Conservation (phyloP, 2,797 vertebrate species). For the Malacoraja senta region DNA sequence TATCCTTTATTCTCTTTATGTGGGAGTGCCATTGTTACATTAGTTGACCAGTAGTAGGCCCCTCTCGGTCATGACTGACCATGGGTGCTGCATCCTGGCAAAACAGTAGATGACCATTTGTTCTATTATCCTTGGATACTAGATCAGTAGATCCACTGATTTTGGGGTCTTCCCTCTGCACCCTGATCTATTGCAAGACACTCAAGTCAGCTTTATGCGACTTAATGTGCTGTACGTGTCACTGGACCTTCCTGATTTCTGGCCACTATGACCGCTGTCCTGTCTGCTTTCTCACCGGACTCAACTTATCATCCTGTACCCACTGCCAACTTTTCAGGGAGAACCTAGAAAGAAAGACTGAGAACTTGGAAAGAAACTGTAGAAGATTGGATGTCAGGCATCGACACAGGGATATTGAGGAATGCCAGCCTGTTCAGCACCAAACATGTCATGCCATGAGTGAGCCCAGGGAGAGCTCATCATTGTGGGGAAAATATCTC, state of each 20-base stretch:
- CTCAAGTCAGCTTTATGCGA: background rate
- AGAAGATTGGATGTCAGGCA: slow-evolving; percentile 31
- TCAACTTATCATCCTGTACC: slow-evolving; percentile 28
- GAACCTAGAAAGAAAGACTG: slow-evolving; percentile 33
- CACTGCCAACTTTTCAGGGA: slow-evolving; percentile 25
- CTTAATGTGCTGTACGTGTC: slow-evolving; percentile 20
- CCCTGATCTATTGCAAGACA: slow-evolving; percentile 1
- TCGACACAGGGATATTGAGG: slow-evolving; percentile 22
- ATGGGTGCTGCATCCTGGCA: no score
- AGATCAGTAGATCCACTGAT: background rate
- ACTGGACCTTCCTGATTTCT: slow-evolving; percentile 36
- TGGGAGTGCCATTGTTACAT: background rate
- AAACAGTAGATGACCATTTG: background rate
- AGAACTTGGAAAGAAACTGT: slow-evolving; percentile 17
- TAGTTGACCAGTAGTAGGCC: background rate
- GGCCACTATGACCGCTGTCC: slow-evolving; percentile 11
- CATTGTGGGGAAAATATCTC: background rate
- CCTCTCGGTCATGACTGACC: no score
- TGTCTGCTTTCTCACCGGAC: slow-evolving; percentile 21
- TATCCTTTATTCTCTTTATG: background rate
- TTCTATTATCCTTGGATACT: background rate
- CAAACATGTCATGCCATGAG: slow-evolving; percentile 34
- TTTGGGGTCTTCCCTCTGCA: background rate
- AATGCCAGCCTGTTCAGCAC: background rate
- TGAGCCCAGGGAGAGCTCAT: slow-evolving; percentile 30